A percentile compares a stretch with the other conserved stretches of the same genome.
phyloP scores from a whole-genome alignment of 2,113 vertebrate genomes.

The Larimichthys polyactis region DNA sequence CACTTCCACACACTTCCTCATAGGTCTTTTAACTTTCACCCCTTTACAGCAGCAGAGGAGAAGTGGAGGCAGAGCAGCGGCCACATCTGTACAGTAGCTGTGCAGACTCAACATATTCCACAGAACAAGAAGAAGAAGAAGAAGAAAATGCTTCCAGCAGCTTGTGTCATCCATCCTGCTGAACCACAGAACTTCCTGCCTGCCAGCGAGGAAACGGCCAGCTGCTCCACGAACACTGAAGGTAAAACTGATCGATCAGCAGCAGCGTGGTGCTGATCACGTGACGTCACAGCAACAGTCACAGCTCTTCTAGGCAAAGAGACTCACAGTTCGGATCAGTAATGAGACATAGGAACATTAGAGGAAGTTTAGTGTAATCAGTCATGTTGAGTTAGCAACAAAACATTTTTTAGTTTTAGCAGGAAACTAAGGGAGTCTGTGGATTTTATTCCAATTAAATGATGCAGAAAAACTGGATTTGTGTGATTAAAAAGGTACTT shows the following conservation, averaged over 20 bases:
- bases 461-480: neutral
- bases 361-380: neutral
- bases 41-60: neutral
- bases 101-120: slow-evolving; percentile 31
- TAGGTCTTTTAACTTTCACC: neutral
- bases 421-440: neutral
- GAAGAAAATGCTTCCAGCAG: neutral
- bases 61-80: neutral
- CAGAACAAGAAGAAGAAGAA: slow-evolving; percentile 5
- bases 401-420: neutral
- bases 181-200: slow-evolving; percentile 33
- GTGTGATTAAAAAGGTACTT: neutral
- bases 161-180: slow-evolving; percentile 38
- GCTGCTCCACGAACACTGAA: slow-evolving; percentile 11
- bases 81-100: slow-evolving; percentile 19
- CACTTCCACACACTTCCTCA: neutral
- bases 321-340: neutral
- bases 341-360: neutral
- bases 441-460: neutral
- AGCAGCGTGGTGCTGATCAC: neutral
- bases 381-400: neutral
- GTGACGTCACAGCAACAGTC: neutral
- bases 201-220: neutral
- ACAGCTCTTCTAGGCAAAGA: neutral
- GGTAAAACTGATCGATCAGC: slow-evolving; percentile 21